Evolutionary conservation across 2,797 vertebrate species (phyloP).

Genomic region (Alectoris magna): DNA sequence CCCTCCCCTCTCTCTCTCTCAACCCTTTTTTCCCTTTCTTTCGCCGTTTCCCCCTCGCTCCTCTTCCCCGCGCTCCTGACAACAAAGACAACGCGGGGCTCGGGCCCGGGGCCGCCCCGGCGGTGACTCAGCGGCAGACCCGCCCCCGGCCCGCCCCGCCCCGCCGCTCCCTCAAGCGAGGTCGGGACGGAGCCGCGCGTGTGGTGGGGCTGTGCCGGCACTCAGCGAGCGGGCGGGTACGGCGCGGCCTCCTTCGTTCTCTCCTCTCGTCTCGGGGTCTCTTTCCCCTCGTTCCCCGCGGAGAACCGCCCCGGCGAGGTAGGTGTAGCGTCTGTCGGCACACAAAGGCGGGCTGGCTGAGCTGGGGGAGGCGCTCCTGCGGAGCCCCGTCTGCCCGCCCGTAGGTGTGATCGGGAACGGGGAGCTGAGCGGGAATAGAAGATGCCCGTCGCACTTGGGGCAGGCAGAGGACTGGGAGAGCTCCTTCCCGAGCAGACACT

Average conservation of each 20-base stretch:
- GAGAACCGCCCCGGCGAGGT: conserved; percentile 19
- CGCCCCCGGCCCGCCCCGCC: neutral
- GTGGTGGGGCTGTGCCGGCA: neutral
- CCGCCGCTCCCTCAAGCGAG: neutral
- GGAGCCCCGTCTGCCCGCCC: neutral
- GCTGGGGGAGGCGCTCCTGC: too few species aligned
- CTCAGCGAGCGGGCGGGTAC: neutral
- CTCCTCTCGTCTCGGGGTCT: neutral
- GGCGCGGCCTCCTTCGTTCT: too few species aligned
- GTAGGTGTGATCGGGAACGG: too few species aligned
- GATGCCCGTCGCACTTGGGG: neutral
- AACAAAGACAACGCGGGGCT: neutral
- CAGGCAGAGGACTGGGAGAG: neutral
- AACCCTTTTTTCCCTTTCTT: neutral
- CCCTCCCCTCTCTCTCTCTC: too few species aligned
- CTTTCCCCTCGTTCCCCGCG: neutral
- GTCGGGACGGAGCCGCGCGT: neutral
- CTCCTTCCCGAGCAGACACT: neutral
- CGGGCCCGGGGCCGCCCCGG: too few species aligned
- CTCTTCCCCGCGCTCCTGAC: neutral
- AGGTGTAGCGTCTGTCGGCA: conserved; percentile 30
- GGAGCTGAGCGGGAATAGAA: neutral
- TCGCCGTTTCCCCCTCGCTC: neutral
- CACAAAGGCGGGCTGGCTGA: conserved; percentile 56
- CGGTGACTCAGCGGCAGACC: neutral